Evolutionary conservation across 2,797 vertebrate species (phyloP), one percentile per base, ranked within the genome.

Genomic region (Pipistrellus nathusii): DNA sequence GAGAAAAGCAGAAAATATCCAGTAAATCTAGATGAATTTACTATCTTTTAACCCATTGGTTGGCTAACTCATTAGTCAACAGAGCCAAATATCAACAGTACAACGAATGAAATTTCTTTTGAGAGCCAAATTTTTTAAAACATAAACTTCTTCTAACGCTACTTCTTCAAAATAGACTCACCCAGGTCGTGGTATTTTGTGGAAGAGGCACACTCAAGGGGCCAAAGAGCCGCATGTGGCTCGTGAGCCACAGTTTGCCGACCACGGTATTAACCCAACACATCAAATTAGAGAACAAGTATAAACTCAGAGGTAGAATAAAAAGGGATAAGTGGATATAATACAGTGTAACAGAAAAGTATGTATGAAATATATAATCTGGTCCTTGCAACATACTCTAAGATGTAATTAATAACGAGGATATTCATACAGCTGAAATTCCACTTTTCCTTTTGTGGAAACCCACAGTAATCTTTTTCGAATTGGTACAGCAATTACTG

Each of bases 1-100:
- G 86, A 96, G 69, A 96, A 84, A 94, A 97, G 86, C 87, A 96
- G 95, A 97, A 88, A 96, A 90, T 46, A 90, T 68, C 69, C 95
- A 80, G 91, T 95, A 94, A 95, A 93, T 91, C 72, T 64, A 85
- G n/a, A 85, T 64, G 82, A 88, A 96, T 77, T 91, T 71, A 80
- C n/a, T 81, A 76, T 53, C 59, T 83, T 82, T 41, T 83, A 64
- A 90, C 11, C 27, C 68, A 95, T 44, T 44, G 44, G 44, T 11
- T 11, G 44, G 44, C 44, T 11, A 44, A 44, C 44, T 44, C 44
- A 44, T 44, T 44, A 44, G 44, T 44, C 44, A 44, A 44, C 44
- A 44, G 44, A 44, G 44, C 44, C 44, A 44, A 44, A 44, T 11
- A 11, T 44, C 44, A 44, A 44, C 44, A 44, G 44, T 44, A 44